Evolutionary conservation across 30 jellyfish, hydroid and myxozoan genomes (phyloP).

Genomic region (Aurelia coerulea): DNA sequence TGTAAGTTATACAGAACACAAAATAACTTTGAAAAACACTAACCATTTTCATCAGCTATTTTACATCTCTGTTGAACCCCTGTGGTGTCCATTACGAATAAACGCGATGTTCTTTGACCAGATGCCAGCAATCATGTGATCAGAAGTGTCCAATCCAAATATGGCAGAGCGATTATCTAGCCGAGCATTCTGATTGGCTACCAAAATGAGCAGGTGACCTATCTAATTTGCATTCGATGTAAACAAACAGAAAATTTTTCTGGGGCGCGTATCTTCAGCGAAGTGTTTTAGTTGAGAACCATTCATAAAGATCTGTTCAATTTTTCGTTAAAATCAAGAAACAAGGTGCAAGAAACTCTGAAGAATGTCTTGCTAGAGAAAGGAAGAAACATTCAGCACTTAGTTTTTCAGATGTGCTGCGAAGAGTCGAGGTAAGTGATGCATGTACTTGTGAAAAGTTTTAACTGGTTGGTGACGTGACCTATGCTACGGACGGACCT

Average conservation of each 20-base stretch:
- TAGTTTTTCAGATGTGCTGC: no score
- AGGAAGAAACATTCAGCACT: no score
- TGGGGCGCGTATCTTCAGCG: slow-evolving; percentile 41
- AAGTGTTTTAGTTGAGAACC: neutral
- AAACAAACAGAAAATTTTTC: slow-evolving; percentile 66
- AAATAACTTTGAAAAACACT: no score
- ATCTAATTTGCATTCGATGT: slow-evolving; percentile 67
- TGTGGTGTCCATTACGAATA: neutral
- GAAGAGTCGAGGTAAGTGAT: no score
- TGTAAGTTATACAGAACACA: no score
- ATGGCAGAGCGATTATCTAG: slow-evolving; percentile 22
- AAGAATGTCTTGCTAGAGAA: no score
- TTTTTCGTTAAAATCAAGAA: neutral
- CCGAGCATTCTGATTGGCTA: slow-evolving; percentile 58
- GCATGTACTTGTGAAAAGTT: no score
- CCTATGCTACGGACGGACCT: no score
- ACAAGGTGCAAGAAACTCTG: neutral
- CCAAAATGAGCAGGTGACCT: slow-evolving; percentile 31
- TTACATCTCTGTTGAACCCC: no score
- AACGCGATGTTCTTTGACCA: slow-evolving; percentile 8
- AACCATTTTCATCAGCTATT: no score
- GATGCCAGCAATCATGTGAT: slow-evolving; percentile 66
- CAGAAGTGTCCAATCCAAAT: slow-evolving; percentile 39
- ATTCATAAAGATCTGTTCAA: neutral
- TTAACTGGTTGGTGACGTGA: no score